A percentile compares a stretch with the other conserved stretches of the same genome.
Conservation (phyloP, 2,113 vertebrate species). For the Saguinus midas region DNA sequence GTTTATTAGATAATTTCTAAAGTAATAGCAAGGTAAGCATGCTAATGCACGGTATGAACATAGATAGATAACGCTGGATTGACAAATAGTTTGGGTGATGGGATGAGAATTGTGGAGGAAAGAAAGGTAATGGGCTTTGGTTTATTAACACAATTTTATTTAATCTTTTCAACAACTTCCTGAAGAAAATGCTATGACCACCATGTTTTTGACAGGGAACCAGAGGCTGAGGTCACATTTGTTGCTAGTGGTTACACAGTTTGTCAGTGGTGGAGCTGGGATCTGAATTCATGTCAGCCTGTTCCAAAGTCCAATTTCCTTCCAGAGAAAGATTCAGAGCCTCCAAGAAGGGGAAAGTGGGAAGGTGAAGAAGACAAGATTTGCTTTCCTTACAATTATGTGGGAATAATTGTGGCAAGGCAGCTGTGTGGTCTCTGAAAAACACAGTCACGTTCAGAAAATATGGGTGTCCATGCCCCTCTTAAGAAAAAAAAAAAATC, state of each 20-base stretch:
- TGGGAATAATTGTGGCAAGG: background rate
- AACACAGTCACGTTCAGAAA: background rate
- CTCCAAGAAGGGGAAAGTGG: background rate
- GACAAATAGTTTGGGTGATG: background rate
- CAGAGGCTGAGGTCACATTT: background rate
- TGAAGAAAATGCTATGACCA: background rate
- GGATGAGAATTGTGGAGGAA: background rate
- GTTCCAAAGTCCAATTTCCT: background rate
- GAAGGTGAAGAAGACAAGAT: background rate
- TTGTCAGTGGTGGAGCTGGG: background rate
- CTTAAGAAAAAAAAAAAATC: background rate
- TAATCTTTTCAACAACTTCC: background rate
- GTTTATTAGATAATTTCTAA: background rate
- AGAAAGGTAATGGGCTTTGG: background rate
- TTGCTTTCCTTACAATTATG: background rate
- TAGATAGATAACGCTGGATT: background rate
- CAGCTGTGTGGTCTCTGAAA: background rate
- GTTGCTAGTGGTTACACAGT: accelerated
- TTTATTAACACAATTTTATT: background rate
- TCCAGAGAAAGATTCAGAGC: background rate
- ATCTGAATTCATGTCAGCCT: background rate
- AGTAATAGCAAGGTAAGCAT: background rate
- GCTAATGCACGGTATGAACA: background rate
- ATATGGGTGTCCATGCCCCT: background rate
- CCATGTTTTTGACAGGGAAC: background rate